These are phyloP conservation scores for Cottus gobio DNA, from an alignment of 2,113 vertebrate species.

Conservation along the genomic window DNA sequence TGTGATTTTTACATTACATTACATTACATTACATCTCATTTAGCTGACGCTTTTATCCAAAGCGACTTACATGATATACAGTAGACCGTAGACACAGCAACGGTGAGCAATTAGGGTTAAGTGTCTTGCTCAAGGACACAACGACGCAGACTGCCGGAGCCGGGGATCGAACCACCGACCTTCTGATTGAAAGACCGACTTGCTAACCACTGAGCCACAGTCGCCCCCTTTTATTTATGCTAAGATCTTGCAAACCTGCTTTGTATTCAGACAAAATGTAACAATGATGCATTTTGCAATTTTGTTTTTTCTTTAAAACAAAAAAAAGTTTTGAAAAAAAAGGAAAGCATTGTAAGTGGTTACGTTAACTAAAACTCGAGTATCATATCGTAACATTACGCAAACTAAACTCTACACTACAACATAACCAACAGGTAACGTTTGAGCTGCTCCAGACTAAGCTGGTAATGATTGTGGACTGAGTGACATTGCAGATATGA, in stretches of 20 bases:
- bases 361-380: neutral
- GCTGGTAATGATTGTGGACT: neutral
- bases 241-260: neutral
- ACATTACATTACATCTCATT: no score
- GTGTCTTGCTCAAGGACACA: no score
- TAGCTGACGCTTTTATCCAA: no score
- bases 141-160: no score
- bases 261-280: neutral
- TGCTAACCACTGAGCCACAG: no score
- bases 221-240: no score
- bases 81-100: no score
- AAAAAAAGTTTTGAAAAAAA: neutral
- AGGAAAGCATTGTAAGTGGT: neutral
- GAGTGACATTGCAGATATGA: conserved; percentile 21
- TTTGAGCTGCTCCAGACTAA: neutral
- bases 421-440: neutral
- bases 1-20: no score
- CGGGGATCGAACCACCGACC: no score
- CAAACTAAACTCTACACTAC: neutral
- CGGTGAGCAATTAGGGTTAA: no score
- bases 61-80: no score
- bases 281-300: neutral
- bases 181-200: no score
- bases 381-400: neutral
- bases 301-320: neutral